Evolutionary conservation across 1,140 invertebrate genomes (phyloP).

Genomic region (Nautilus pompilius): DNA sequence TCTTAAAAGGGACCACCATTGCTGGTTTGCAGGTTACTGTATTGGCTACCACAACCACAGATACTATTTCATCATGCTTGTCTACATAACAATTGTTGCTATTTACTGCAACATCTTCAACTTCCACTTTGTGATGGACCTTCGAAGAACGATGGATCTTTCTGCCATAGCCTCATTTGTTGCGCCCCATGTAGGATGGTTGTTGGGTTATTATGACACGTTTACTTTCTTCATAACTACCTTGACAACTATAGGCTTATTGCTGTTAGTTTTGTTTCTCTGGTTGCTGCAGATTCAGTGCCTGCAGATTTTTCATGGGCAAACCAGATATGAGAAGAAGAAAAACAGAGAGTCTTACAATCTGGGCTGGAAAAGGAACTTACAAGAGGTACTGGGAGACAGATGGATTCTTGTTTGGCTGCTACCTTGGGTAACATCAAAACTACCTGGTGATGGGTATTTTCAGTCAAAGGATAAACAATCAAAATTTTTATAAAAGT

Average conservation of each 20-base stretch:
- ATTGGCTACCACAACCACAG: conserved; percentile 85
- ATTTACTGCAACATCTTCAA: conserved; percentile 41
- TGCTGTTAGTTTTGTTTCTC: conserved; percentile 26
- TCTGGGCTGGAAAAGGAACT: conserved; percentile 11
- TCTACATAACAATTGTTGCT: conserved; percentile 63
- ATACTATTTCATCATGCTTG: conserved; percentile 80
- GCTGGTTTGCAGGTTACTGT: conserved; percentile 85
- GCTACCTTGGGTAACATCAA: conserved; percentile 15
- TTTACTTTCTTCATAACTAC: conserved; percentile 29
- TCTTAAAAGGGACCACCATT: conserved; percentile 92
- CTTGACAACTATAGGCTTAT: conserved; percentile 24
- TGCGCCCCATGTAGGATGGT: conserved; percentile 27
- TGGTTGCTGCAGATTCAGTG: conserved; percentile 31
- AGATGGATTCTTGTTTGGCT: conserved; percentile 14
- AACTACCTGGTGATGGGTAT: conserved; percentile 22
- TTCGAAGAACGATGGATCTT: conserved; percentile 25
- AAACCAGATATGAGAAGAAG: conserved; percentile 35
- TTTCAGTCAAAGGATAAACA: too few relatives aligned
- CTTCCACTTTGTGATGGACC: conserved; percentile 23
- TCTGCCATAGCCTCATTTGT: conserved; percentile 26
- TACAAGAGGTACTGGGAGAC: conserved; percentile 16
- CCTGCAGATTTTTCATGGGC: conserved; percentile 26
- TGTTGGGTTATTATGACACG: conserved; percentile 27
- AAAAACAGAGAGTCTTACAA: conserved; percentile 22
- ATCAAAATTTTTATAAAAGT: too few relatives aligned